Evolutionary conservation across 2,797 vertebrate genomes (phyloP).

Genomic region (Periparus ater): DNA sequence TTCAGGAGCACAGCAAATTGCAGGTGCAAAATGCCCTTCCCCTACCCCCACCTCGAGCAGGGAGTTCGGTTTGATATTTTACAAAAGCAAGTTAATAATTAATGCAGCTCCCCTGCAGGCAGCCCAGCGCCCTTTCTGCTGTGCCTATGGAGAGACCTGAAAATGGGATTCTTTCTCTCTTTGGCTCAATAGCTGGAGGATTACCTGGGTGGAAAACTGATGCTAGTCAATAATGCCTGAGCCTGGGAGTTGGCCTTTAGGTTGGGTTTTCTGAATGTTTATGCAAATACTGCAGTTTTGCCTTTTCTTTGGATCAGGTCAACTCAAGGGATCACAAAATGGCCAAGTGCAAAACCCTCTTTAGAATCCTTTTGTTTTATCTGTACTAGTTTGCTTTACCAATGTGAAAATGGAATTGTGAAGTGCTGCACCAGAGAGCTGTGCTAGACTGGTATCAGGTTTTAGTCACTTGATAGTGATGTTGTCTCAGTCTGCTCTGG

Average conservation of each 20-base stretch:
- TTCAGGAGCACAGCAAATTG: not conserved
- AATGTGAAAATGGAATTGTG: not conserved
- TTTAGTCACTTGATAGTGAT: slow-evolving; percentile 18
- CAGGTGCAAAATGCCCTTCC: slow-evolving; percentile 25
- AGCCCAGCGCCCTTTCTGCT: not conserved
- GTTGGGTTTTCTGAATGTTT: not conserved
- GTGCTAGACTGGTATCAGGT: not conserved
- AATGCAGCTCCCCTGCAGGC: slow-evolving; percentile 37
- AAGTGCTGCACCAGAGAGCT: not conserved
- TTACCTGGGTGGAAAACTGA: slow-evolving; percentile 40
- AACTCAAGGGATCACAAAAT: not conserved
- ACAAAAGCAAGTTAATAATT: slow-evolving; percentile 74
- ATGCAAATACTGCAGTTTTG: not conserved
- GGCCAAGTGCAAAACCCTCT: not conserved
- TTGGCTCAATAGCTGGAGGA: not conserved
- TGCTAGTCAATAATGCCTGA: not conserved
- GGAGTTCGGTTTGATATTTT: slow-evolving; percentile 48
- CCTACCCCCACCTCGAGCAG: slow-evolving; percentile 4
- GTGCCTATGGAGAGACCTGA: slow-evolving; percentile 17
- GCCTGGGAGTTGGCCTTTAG: not conserved
- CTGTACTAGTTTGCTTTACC: not conserved
- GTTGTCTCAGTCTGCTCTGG: not conserved
- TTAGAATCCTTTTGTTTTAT: not conserved
- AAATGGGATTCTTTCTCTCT: slow-evolving; percentile 40
- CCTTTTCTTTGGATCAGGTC: not conserved